Conservation (phyloP, 2,113 vertebrate genomes). For the Raja brachyura region DNA sequence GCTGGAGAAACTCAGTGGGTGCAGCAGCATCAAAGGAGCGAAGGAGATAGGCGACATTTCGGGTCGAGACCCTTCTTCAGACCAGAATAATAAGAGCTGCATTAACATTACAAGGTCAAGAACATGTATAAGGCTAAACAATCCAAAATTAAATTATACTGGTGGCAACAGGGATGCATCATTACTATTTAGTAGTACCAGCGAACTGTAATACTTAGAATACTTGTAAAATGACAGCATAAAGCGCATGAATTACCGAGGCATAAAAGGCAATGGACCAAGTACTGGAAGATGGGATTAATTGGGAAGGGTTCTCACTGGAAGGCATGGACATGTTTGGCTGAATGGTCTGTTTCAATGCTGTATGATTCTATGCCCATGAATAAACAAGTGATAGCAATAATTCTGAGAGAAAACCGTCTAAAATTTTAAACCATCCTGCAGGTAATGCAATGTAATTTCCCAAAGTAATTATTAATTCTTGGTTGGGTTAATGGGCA, state of each 20-base stretch:
- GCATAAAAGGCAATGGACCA: too few relatives aligned
- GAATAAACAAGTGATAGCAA: background rate
- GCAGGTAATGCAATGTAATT: background rate
- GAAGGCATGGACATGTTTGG: too few relatives aligned
- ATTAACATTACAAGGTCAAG: background rate
- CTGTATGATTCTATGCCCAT: too few relatives aligned
- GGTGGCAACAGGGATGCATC: background rate
- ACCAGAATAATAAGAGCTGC: background rate
- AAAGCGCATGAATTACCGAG: too few relatives aligned
- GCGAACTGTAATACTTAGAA: background rate
- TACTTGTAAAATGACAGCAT: too few relatives aligned
- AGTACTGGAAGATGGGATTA: too few relatives aligned
- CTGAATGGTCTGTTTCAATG: too few relatives aligned
- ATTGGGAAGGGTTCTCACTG: too few relatives aligned
- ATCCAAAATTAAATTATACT: conserved; percentile 2
- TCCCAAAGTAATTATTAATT: background rate
- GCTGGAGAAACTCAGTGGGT: too few relatives aligned
- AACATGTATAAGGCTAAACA: background rate
- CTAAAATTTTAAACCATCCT: background rate
- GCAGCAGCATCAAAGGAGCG: too few relatives aligned
- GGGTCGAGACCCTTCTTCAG: too few relatives aligned
- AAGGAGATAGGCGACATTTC: too few relatives aligned
- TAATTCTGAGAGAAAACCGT: background rate
- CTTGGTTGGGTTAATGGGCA: background rate
- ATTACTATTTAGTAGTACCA: background rate